Evolutionary conservation across 2,888 invertebrate genomes (phyloP).

Genomic region (Pseudococcus longispinus): DNA sequence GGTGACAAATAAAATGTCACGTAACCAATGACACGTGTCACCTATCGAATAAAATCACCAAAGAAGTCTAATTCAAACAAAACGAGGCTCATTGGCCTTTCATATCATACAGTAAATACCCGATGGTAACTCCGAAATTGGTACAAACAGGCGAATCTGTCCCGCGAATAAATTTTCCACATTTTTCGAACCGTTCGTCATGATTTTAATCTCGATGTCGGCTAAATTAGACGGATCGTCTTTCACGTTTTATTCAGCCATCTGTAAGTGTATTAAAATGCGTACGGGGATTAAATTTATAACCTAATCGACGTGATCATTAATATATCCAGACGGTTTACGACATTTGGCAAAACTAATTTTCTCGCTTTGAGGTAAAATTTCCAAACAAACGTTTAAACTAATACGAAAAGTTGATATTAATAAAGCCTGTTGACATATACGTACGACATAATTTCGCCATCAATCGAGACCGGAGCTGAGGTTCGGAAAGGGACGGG

Average conservation of each 20-base stretch:
- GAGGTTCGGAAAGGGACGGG: too few species aligned
- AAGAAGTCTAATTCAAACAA: too few species aligned
- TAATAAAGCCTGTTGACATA: conserved; percentile 3
- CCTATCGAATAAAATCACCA: too few species aligned
- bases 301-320: not conserved
- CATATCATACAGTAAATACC: too few species aligned
- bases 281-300: not conserved
- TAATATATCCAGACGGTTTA: not conserved
- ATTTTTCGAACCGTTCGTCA: not conserved
- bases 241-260: not conserved
- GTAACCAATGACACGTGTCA: too few species aligned
- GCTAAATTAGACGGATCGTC: not conserved
- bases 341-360: conserved; percentile 11
- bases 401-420: conserved; percentile 22
- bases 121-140: too few species aligned
- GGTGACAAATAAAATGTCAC: too few species aligned
- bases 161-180: not conserved
- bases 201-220: not conserved
- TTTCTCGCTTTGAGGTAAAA: not conserved
- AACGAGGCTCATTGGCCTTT: too few species aligned
- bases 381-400: not conserved
- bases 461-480: not conserved
- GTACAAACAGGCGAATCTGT: not conserved
- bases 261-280: not conserved
- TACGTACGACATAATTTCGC: not conserved